Evolutionary conservation across 2,888 invertebrate species (phyloP).

Genomic region (Orthosia gothica): DNA sequence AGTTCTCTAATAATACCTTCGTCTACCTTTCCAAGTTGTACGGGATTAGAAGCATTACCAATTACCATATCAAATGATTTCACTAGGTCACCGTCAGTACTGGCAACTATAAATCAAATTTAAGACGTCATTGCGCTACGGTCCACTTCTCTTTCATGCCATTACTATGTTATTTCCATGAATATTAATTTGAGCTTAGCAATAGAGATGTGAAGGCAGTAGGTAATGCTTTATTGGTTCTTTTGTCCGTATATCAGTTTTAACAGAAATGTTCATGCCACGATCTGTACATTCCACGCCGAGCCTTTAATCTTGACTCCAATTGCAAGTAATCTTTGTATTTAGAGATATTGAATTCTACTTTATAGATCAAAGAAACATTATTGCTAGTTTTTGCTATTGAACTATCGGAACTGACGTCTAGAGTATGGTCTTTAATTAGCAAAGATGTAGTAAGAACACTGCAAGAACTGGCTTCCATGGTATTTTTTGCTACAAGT

Average conservation of each 20-base stretch:
- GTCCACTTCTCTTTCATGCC: slow-evolving; percentile 56
- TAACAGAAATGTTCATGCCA: slow-evolving; percentile 48
- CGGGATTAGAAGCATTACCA: slow-evolving; percentile 55
- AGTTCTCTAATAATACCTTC: slow-evolving; percentile 12
- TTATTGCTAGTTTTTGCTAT: slow-evolving; percentile 17
- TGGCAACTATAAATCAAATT: slow-evolving; percentile 63
- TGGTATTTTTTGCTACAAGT: slow-evolving; percentile 42
- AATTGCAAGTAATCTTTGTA: slow-evolving; percentile 45
- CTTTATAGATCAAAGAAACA: background rate
- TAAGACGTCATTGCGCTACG: slow-evolving; percentile 54
- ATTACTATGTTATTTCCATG: slow-evolving; percentile 62
- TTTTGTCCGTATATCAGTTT: slow-evolving; percentile 43
- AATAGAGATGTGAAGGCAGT: slow-evolving; percentile 53
- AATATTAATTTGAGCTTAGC: slow-evolving; percentile 60
- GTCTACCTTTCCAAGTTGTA: slow-evolving; percentile 38
- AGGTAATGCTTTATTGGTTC: slow-evolving; percentile 47
- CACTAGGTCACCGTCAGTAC: slow-evolving; percentile 55
- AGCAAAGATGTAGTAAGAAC: slow-evolving; percentile 38
- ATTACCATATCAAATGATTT: slow-evolving; percentile 63
- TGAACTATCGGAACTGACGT: slow-evolving; percentile 12
- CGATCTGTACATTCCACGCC: slow-evolving; percentile 21
- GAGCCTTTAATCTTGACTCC: slow-evolving; percentile 45
- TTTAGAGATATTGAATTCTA: slow-evolving; percentile 25
- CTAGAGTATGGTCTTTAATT: slow-evolving; percentile 25
- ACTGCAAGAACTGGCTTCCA: slow-evolving; percentile 22